Conservation (phyloP, 2,113 vertebrate genomes). For the Mirounga angustirostris region DNA sequence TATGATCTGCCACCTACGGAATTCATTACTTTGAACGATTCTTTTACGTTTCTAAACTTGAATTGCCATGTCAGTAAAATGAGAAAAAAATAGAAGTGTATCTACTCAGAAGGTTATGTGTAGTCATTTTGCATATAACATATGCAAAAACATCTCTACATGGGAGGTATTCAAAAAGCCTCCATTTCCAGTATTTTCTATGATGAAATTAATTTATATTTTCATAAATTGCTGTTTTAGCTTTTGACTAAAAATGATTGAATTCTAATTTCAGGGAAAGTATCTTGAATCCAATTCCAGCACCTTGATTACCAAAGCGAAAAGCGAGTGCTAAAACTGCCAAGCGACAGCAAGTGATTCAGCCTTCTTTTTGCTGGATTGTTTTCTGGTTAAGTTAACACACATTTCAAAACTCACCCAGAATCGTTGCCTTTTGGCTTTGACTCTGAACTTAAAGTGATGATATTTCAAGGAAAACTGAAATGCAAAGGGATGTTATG, state of each 20-base stretch:
- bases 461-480: conserved; percentile 77
- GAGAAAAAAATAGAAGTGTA: background rate
- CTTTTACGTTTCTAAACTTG: background rate
- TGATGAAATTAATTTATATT: background rate
- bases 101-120: background rate
- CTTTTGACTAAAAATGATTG: conserved; percentile 15
- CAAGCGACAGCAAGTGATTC: background rate
- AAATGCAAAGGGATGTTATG: conserved; percentile 74
- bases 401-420: conserved; percentile 63
- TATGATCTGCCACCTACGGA: background rate
- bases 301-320: background rate
- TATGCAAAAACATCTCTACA: background rate
- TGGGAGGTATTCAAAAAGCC: background rate
- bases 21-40: background rate
- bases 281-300: background rate
- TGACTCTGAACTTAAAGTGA: conserved; percentile 61
- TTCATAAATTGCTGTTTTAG: background rate
- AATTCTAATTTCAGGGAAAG: background rate
- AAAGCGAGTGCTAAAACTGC: background rate
- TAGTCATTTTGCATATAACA: background rate
- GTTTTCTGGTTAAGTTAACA: conserved; percentile 67
- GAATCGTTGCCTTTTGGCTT: conserved; percentile 62
- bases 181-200: background rate
- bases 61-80: background rate
- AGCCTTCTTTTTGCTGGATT: conserved; percentile 21